phyloP scores from a whole-genome alignment of 2,113 vertebrate species.

The Meriones unguiculatus region DNA sequence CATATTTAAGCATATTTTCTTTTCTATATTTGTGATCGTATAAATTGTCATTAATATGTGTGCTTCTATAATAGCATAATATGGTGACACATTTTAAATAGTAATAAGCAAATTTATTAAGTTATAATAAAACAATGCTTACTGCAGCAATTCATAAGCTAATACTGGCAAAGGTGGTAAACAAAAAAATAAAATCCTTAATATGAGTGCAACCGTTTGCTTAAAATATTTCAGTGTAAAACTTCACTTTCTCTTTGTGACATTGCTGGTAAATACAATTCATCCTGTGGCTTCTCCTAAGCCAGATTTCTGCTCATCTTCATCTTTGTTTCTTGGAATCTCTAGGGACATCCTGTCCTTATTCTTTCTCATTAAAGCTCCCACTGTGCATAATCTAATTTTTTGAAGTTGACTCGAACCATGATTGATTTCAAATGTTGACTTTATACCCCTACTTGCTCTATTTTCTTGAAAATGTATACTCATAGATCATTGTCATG shows the following conservation, averaged over 20 bases:
- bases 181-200: conserved; percentile 45
- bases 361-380: neutral
- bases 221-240: conserved; percentile 25
- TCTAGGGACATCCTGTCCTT: neutral
- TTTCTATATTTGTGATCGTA: neutral
- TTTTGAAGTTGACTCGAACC: neutral
- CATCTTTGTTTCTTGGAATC: neutral
- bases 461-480: conserved; percentile 17
- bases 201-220: neutral
- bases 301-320: too few species aligned
- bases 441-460: neutral
- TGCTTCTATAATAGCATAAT: conserved; percentile 33
- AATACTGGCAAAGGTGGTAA: conserved; percentile 31
- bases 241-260: neutral
- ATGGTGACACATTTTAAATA: conserved; percentile 65
- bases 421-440: neutral
- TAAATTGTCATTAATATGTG: conserved; percentile 52
- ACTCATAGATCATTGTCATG: neutral
- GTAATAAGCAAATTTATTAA: conserved; percentile 72
- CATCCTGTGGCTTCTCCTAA: neutral
- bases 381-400: neutral
- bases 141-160: conserved; percentile 49
- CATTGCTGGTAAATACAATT: neutral
- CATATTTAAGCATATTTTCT: conserved; percentile 6
- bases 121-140: conserved; percentile 50